A percentile compares a stretch with the other conserved stretches of the same genome.
Conservation (phyloP, 2,797 vertebrate genomes). For the Poecilia wingei region DNA sequence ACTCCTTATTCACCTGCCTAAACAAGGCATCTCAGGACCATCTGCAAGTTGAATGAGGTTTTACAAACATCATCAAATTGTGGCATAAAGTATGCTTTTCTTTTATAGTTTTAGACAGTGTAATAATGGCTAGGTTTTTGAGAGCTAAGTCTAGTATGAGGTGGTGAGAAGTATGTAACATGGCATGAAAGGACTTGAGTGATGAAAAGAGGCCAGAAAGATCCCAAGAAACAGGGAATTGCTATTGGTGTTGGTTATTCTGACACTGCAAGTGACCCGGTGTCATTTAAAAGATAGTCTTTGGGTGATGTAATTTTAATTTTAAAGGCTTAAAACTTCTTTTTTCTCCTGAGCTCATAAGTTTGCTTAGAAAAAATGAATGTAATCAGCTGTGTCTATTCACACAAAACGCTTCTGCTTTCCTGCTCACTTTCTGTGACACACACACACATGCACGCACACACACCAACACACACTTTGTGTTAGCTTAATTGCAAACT, state of each 20-base stretch:
- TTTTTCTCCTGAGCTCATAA: slow-evolving; percentile 6
- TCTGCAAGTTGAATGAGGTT: background rate
- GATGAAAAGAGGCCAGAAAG: background rate
- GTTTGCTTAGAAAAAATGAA: slow-evolving; percentile 8
- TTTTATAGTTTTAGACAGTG: background rate
- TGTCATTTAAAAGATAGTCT: background rate
- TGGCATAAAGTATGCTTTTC: background rate
- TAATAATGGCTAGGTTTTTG: background rate
- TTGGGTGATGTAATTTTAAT: slow-evolving; percentile 18
- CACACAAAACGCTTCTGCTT: background rate
- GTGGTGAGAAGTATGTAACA: background rate
- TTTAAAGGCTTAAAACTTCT: background rate
- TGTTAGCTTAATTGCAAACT: slow-evolving; percentile 58
- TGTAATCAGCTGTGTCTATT: background rate
- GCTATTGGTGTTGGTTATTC: background rate
- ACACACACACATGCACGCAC: background rate
- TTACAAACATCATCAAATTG: background rate
- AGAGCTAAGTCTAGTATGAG: background rate
- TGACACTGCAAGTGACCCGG: background rate
- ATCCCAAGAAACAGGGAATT: background rate
- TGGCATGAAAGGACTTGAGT: background rate
- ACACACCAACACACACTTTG: slow-evolving; percentile 19
- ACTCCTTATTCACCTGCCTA: background rate
- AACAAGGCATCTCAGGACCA: background rate
- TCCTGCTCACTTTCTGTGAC: background rate